Base-by-base conservation (phyloP, 2,113 vertebrate genomes). In the Varanus komodoensis region DNA sequence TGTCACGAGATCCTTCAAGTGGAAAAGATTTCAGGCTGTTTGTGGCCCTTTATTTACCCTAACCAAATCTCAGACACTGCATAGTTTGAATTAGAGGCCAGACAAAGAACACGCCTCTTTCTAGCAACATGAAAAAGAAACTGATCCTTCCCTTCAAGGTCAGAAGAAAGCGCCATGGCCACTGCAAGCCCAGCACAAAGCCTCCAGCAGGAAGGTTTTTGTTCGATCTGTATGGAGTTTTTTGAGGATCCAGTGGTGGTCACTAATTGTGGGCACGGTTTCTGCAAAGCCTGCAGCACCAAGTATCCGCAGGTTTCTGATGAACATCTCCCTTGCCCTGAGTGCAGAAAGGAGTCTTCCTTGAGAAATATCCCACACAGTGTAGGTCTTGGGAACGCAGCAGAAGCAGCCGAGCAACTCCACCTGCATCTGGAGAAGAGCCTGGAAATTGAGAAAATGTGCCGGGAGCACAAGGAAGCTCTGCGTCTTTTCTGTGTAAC, bases 211-310 rank as follows among this genome's bases (percentile, higher is more conserved):
- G 86, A 83, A 29, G 50, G 21, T 25, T 74, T 71, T 57, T 86
- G 84, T 38, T 75, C 84, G 3, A 74, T 86, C 69, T 86, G 84
- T 52, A 21, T 74, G 50, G 84, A 74, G 15, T 86, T 57, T 14
- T 86, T 86, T 32, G 50, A 74, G 81, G 69, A 89, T 57, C 52
- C 79, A 8, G 80, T 89, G 9, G 75, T 82, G 50, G 57, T 89
- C 25, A 38, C 38, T 19, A 8, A 54, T 11, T 82, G 50, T 3
- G 34, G 69, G 78, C 78, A 88, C 78, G 73, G 73, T 38, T 88
- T 82, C 9, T 38, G 67, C 67, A 48, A 21, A 38, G 15, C 52
- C 68, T 21, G 34, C 52, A 83, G 82, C 69, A 74, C 8, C 2
- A 27, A 23, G 25, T 44, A 25, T 17, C 34, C 50, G 52, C 29